Evolutionary conservation across 2,113 vertebrate species (phyloP).

Genomic region (Hydropotes inermis): DNA sequence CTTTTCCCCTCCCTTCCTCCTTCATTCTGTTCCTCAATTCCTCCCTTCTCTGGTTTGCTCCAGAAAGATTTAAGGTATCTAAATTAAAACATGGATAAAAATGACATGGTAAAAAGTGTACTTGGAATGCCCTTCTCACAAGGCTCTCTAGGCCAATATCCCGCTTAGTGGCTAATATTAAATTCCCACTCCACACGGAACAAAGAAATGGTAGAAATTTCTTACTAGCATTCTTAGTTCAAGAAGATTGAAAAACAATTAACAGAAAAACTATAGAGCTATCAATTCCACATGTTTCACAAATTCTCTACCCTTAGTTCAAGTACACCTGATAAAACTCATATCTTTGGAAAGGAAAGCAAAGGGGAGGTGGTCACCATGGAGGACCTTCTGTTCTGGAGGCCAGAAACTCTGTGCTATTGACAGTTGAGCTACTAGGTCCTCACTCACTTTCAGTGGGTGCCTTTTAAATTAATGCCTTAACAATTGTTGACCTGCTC

Average conservation of each 20-base stretch:
- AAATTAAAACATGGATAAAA: slow-evolving; percentile 23
- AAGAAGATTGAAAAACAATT: neutral
- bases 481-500: neutral
- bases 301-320: neutral
- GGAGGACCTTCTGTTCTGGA: neutral
- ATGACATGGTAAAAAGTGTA: neutral
- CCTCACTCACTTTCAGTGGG: neutral
- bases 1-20: too few species aligned
- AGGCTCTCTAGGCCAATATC: neutral
- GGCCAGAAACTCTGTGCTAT: neutral
- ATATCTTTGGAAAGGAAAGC: neutral
- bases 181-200: neutral
- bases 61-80: neutral
- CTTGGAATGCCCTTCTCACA: neutral
- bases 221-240: neutral
- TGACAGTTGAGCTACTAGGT: neutral
- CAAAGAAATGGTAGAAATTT: neutral
- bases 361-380: neutral
- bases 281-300: neutral
- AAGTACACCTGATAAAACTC: neutral
- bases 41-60: neutral
- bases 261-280: neutral
- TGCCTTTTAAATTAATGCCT: neutral
- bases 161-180: neutral
- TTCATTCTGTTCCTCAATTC: neutral